These are phyloP conservation scores for Leptinotarsa haldemani DNA, from an alignment of 2,888 invertebrate genomes.

Conservation along the genomic window DNA sequence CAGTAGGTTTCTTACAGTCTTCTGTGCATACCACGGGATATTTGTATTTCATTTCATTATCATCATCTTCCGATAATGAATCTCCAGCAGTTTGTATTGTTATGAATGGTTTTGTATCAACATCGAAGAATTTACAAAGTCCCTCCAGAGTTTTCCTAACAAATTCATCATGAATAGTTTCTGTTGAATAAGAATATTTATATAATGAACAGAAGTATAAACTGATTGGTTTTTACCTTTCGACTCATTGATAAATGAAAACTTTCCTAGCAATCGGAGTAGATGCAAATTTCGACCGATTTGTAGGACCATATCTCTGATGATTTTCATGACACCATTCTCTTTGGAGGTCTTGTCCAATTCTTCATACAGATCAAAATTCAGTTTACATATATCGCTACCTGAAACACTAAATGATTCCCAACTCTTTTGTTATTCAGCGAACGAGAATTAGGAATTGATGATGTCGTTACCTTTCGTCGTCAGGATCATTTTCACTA, in stretches of 20 bases:
- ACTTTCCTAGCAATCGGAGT: slow-evolving; percentile 58
- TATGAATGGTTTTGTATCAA: slow-evolving; percentile 21
- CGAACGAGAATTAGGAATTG: neutral
- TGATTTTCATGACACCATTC: slow-evolving; percentile 57
- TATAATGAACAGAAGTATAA: neutral
- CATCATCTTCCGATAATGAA: slow-evolving; percentile 26
- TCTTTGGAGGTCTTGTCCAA: slow-evolving; percentile 48
- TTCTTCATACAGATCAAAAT: slow-evolving; percentile 47
- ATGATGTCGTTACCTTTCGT: slow-evolving; percentile 8
- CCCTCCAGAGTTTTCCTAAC: slow-evolving; percentile 55
- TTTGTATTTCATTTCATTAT: slow-evolving; percentile 42
- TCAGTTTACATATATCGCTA: slow-evolving; percentile 40
- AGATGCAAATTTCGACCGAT: slow-evolving; percentile 62
- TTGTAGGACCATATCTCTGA: slow-evolving; percentile 57
- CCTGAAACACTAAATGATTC: slow-evolving; percentile 32
- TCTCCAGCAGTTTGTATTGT: slow-evolving; percentile 14
- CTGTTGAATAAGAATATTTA: slow-evolving; percentile 48
- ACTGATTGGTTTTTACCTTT: slow-evolving; percentile 43
- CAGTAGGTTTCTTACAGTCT: slow-evolving; percentile 53
- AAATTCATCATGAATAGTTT: slow-evolving; percentile 60
- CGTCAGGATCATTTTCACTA: slow-evolving; percentile 2
- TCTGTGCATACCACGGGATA: slow-evolving; percentile 54
- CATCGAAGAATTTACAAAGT: slow-evolving; percentile 51
- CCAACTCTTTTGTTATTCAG: no score
- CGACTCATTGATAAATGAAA: slow-evolving; percentile 51